phyloP scores from a whole-genome alignment of 1,140 invertebrate species.

The Radopholus similis region DNA sequence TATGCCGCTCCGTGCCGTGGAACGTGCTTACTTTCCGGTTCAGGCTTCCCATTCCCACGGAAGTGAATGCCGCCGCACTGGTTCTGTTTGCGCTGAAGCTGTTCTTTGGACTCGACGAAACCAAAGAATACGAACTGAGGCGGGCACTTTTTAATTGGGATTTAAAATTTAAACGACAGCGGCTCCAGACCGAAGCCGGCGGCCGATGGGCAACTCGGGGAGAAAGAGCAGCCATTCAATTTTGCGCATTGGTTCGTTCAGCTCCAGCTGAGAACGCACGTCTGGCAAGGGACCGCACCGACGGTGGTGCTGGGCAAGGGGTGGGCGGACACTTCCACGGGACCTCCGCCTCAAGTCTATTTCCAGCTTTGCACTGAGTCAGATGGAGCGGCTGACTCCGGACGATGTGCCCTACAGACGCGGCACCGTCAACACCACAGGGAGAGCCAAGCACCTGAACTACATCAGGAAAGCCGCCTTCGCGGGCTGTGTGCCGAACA shows the following conservation, averaged over 20 bases:
- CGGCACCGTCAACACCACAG: background rate
- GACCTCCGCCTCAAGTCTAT: background rate
- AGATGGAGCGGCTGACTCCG: background rate
- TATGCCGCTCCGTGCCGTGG: too few relatives aligned
- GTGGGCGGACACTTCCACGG: background rate
- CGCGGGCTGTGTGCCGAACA: background rate
- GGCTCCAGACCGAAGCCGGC: background rate
- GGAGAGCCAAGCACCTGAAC: background rate
- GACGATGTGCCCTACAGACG: background rate
- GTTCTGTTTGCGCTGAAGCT: slow-evolving; percentile 24
- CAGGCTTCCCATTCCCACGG: slow-evolving; percentile 11
- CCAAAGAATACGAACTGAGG: slow-evolving; percentile 2
- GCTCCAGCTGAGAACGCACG: slow-evolving; percentile 15
- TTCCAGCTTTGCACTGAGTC: background rate
- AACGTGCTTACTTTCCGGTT: too few relatives aligned
- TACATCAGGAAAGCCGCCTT: too few relatives aligned
- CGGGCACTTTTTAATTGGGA: background rate
- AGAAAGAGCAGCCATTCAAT: slow-evolving; percentile 16
- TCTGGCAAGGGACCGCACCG: slow-evolving; percentile 18
- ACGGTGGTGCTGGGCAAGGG: slow-evolving; percentile 3
- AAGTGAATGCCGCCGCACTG: slow-evolving; percentile 21
- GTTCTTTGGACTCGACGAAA: slow-evolving; percentile 30
- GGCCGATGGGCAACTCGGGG: background rate
- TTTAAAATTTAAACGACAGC: background rate
- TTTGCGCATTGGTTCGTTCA: slow-evolving; percentile 22